phyloP scores from a whole-genome alignment of 2,888 invertebrate genomes.

The Allygus modestus region DNA sequence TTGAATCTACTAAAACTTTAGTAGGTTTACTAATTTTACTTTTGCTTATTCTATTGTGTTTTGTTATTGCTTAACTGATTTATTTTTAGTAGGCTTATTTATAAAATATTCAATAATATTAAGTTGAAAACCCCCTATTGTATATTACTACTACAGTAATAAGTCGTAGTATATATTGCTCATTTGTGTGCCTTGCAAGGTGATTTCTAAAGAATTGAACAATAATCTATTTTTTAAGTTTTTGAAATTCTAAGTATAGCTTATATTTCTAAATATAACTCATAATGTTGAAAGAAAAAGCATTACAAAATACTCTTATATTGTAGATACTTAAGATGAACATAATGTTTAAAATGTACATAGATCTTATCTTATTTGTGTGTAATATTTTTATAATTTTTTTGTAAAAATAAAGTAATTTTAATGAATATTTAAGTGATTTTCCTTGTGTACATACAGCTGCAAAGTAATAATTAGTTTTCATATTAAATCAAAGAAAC shows the following conservation, averaged over 20 bases:
- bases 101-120: neutral
- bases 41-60: neutral
- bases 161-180: neutral
- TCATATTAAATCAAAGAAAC: too few species aligned
- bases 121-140: neutral
- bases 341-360: slow-evolving; percentile 37
- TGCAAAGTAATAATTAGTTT: too few species aligned
- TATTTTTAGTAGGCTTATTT: slow-evolving; percentile 1
- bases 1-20: neutral
- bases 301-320: neutral
- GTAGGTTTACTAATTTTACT: slow-evolving; percentile 13
- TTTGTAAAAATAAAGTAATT: slow-evolving; percentile 7
- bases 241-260: neutral
- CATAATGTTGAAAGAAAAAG: neutral
- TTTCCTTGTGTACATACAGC: too few species aligned
- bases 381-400: slow-evolving; percentile 40
- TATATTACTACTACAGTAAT: neutral
- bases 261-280: slow-evolving; percentile 6
- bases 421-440: neutral
- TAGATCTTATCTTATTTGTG: neutral
- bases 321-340: slow-evolving; percentile 15
- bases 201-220: neutral
- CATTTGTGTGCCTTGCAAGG: slow-evolving; percentile 12
- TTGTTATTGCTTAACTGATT: slow-evolving; percentile 30
- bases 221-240: neutral